These are phyloP conservation scores for Argynnis bischoffii DNA, from an alignment of 2,888 invertebrate species.

Conservation along the genomic window DNA sequence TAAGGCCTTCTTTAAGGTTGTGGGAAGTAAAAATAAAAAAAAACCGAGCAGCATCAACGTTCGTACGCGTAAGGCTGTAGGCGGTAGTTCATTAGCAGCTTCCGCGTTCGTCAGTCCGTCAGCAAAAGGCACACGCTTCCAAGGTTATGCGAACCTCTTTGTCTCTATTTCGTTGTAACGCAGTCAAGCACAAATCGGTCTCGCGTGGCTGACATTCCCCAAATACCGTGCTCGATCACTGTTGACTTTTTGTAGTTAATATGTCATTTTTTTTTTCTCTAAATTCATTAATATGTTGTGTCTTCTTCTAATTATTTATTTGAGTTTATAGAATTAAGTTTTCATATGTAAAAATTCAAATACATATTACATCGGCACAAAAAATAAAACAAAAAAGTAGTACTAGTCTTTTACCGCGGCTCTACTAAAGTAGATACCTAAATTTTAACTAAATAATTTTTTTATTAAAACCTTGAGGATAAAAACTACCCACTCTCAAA, in stretches of 20 bases:
- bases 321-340: too few relatives aligned
- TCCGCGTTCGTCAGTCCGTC: slow-evolving; percentile 55
- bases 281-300: too few relatives aligned
- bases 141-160: slow-evolving; percentile 79
- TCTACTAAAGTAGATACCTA: too few relatives aligned
- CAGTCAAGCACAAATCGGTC: slow-evolving; percentile 42
- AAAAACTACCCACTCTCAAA: too few relatives aligned
- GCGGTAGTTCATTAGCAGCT: slow-evolving; percentile 67
- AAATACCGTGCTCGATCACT: slow-evolving; percentile 16
- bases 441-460: too few relatives aligned
- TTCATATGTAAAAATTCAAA: too few relatives aligned
- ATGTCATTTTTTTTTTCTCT: neutral
- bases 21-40: slow-evolving; percentile 37
- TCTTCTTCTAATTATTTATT: too few relatives aligned
- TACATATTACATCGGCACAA: too few relatives aligned
- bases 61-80: slow-evolving; percentile 56
- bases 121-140: slow-evolving; percentile 63
- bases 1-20: slow-evolving; percentile 44
- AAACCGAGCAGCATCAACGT: slow-evolving; percentile 35
- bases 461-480: too few relatives aligned
- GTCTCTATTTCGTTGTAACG: slow-evolving; percentile 63
- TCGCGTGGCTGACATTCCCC: slow-evolving; percentile 29
- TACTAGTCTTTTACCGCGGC: too few relatives aligned
- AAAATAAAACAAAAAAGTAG: too few relatives aligned
- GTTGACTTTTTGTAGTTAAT: neutral